Percentiles rank a stretch among this genome's conserved stretches.
Evolutionary conservation across 2,113 vertebrate genomes (phyloP).

Genomic region (Pavo muticus): DNA sequence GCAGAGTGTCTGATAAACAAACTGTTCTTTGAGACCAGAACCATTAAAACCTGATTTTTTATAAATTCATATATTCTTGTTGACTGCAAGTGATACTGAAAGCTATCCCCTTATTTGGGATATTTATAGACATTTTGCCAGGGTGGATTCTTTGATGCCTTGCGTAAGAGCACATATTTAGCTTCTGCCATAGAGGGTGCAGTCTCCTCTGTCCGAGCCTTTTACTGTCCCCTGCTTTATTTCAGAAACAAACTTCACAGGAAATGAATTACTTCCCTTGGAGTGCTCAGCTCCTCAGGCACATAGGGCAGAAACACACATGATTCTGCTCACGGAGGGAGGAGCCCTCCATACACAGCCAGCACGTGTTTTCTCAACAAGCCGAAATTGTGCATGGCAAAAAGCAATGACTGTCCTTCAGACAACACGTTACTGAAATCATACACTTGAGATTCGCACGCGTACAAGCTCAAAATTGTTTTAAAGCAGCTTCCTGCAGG

Average conservation of each 20-base stretch:
- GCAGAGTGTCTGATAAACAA: background rate
- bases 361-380: background rate
- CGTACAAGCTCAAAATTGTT: background rate
- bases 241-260: background rate
- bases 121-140: conserved; percentile 54
- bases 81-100: background rate
- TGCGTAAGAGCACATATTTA: conserved; percentile 38
- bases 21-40: background rate
- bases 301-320: background rate
- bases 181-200: background rate
- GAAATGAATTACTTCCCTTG: background rate
- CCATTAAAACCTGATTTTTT: background rate
- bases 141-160: conserved; percentile 48
- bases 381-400: background rate
- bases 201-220: background rate
- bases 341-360: background rate
- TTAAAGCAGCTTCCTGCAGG: background rate
- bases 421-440: background rate
- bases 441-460: background rate
- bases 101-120: conserved; percentile 61
- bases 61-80: background rate
- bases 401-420: background rate
- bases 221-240: background rate
- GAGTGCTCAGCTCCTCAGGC: background rate
- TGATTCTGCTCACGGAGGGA: background rate